Conservation (phyloP, 2,888 invertebrate genomes). For the Podabrus alpinus region DNA sequence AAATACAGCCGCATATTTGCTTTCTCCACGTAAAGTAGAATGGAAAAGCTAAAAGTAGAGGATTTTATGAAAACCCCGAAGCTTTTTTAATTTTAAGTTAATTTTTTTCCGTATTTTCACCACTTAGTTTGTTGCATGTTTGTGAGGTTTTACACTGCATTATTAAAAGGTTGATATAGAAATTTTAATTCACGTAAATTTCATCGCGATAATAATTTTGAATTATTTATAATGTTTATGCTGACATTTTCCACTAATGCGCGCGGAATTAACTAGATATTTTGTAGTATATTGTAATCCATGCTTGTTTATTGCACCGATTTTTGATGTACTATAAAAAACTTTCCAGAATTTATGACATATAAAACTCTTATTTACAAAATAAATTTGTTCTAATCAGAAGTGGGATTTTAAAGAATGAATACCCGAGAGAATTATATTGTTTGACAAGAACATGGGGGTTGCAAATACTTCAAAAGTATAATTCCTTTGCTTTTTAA, state of each 20-base stretch:
- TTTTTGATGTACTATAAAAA: not conserved
- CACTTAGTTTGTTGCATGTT: not conserved
- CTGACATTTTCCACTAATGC: not conserved
- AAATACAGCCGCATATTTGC: no score
- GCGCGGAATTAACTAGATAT: not conserved
- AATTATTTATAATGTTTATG: not conserved
- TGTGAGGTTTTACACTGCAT: not conserved
- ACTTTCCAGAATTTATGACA: not conserved
- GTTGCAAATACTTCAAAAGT: not conserved
- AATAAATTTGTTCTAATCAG: not conserved
- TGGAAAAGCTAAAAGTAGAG: not conserved
- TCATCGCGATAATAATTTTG: not conserved
- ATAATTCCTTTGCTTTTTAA: not conserved
- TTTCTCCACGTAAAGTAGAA: not conserved
- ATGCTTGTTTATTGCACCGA: not conserved
- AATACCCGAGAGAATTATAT: not conserved
- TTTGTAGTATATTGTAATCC: not conserved
- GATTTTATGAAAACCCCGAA: not conserved
- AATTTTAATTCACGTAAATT: not conserved
- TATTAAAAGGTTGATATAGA: not conserved
- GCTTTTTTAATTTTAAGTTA: not conserved
- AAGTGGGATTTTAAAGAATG: not conserved
- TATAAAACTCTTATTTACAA: not conserved
- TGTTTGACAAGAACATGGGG: not conserved
- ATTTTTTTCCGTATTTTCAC: not conserved